Base-by-base conservation (phyloP, 2,888 invertebrate species). In the Eristalis arbustorum region DNA sequence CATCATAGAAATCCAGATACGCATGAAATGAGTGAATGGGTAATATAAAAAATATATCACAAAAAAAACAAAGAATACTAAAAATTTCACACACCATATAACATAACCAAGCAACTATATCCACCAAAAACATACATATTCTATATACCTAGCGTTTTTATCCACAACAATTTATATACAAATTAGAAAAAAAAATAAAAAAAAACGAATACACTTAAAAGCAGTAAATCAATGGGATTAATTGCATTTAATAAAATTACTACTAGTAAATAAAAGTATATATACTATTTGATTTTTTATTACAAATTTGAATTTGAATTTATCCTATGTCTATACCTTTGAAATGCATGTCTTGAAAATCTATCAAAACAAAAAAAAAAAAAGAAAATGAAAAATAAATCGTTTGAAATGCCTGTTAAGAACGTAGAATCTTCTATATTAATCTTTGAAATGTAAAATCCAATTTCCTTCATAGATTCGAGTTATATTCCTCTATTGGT, bases 11-110 rank as follows among this genome's bases (percentile, higher is more conserved):
- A 98, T 93, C 96, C 98, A 90, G 98, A 98, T 94, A 98, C 98
- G 90, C 98, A 98, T 94, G 97, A 97, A 94, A 98, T 99, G 98
- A 98, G 98, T 92, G 96, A 96, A 93, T 98, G 98, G 98, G 98
- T 98, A 95, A 94, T 95, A 91, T 90, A 90, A 90, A 89, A 31
- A 90, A 89, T 88, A 89, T 88, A 84, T 88, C 84, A 77, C 79
- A 81, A 31, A 31, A 81, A 85, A 88, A 75, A 76, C 49, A 72
- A 75, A 66, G 72, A 80, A 67, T 74, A 85, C 73, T 78, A 31
- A 88, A 85, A 88, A 85, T 82, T 64, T 76, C 75, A 88, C 77
- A 84, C 76, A 81, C 62, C 64, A 63, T 49, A 59, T 37, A 73
- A 83, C 68, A 75, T 42, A 62, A 56, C 42, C 67, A 79, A 75